Percentiles rank a stretch among this genome's conserved stretches.
Evolutionary conservation across 1,140 invertebrate species (phyloP).

Genomic region (Paraescarpia echinospica): DNA sequence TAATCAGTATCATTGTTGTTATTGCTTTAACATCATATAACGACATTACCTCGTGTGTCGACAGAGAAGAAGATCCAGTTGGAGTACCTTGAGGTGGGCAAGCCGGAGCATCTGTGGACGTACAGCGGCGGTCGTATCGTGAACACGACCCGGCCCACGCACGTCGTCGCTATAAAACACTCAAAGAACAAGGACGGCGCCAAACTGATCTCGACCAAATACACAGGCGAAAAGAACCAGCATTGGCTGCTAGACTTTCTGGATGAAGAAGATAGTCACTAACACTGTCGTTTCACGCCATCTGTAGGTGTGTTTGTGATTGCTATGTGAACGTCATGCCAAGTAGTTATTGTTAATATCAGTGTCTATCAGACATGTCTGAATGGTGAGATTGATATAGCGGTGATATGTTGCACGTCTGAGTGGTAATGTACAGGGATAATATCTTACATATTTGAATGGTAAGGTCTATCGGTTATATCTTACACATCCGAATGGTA

Average conservation of each 20-base stretch:
- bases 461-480: too few relatives aligned
- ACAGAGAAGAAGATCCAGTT: not conserved
- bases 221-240: not conserved
- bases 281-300: not conserved
- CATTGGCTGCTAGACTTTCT: not conserved
- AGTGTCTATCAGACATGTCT: not conserved
- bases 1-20: not conserved
- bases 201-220: slow-evolving; percentile 7
- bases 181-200: not conserved
- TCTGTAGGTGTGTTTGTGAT: not conserved
- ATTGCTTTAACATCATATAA: not conserved
- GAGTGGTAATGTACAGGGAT: too few relatives aligned
- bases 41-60: not conserved
- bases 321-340: not conserved
- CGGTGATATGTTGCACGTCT: too few relatives aligned
- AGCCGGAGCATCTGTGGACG: slow-evolving; percentile 7
- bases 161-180: not conserved
- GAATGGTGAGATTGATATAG: not conserved
- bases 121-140: not conserved
- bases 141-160: not conserved
- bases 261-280: not conserved
- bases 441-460: too few relatives aligned
- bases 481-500: too few relatives aligned
- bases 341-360: not conserved
- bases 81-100: not conserved